Evolutionary conservation across 2,113 vertebrate species (phyloP).

Genomic region (Trematomus loennbergii): DNA sequence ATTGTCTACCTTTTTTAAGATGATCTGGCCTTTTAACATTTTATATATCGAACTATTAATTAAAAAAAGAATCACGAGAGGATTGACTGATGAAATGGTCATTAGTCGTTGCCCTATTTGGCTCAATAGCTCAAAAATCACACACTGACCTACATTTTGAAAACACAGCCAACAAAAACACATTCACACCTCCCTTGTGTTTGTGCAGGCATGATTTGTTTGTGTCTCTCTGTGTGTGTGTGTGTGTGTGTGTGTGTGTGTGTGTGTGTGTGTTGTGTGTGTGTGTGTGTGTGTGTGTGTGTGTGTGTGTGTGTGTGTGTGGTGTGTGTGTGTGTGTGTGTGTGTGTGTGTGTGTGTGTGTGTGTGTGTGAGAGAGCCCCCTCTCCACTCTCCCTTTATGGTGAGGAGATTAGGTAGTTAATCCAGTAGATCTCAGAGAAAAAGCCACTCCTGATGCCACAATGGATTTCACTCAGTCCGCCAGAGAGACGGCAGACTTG

Average conservation of each 20-base stretch:
- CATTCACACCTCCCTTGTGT: constrained; percentile 54
- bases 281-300: constrained; percentile 25
- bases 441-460: constrained; percentile 74
- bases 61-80: constrained; percentile 16
- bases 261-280: no score
- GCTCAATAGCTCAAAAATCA: constrained; percentile 27
- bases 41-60: background rate
- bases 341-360: no score
- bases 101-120: constrained; percentile 24
- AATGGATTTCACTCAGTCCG: constrained; percentile 70
- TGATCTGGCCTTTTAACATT: background rate
- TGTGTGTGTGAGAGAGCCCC: no score
- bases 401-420: constrained; percentile 75
- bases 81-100: background rate
- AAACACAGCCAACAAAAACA: constrained; percentile 37
- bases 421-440: constrained; percentile 75
- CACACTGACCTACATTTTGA: constrained; percentile 57
- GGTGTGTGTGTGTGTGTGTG: constrained; percentile 28
- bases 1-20: background rate
- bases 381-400: constrained; percentile 67
- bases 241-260: no score
- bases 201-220: constrained; percentile 35
- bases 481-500: constrained; percentile 65
- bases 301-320: constrained; percentile 24
- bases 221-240: no score